phyloP scores from a whole-genome alignment of 2,797 vertebrate species.

The Acridotheres tristis region DNA sequence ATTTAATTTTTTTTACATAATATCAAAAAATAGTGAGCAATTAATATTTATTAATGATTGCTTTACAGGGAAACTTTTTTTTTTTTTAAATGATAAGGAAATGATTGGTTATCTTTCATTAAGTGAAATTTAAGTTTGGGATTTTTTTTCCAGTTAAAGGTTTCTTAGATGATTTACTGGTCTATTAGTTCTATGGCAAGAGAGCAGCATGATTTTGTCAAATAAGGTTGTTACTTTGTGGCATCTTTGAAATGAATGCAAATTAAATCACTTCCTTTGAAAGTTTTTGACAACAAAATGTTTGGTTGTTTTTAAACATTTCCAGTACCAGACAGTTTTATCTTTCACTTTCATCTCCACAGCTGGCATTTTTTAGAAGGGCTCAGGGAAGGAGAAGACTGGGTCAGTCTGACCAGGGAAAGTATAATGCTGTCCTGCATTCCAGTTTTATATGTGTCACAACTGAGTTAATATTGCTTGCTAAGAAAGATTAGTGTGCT shows the following conservation, averaged over 20 bases:
- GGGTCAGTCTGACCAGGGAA: conserved; percentile 58
- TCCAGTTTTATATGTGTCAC: conserved; percentile 17
- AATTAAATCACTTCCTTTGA: conserved; percentile 7
- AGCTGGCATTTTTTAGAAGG: conserved; percentile 11
- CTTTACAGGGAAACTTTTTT: conserved; percentile 5
- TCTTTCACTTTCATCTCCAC: conserved; percentile 37
- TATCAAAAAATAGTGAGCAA: neutral
- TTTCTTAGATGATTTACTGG: neutral
- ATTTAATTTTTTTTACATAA: neutral
- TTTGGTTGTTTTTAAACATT: conserved; percentile 18
- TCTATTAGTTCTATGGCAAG: neutral
- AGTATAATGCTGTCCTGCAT: neutral
- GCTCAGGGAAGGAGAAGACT: conserved; percentile 7
- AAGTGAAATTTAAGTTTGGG: neutral
- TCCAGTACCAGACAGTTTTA: neutral
- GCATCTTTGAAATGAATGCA: conserved; percentile 9
- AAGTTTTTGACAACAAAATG: conserved; percentile 25
- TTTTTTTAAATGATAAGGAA: neutral
- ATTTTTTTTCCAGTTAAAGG: neutral
- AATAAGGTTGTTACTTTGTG: conserved; percentile 12
- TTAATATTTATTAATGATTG: neutral
- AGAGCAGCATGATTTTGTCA: conserved; percentile 33
- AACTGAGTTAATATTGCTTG: conserved; percentile 3
- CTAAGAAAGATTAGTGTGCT: neutral
- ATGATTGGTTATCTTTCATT: neutral